Conservation (phyloP, 2,113 vertebrate species). For the Campylorhamphus procurvoides region DNA sequence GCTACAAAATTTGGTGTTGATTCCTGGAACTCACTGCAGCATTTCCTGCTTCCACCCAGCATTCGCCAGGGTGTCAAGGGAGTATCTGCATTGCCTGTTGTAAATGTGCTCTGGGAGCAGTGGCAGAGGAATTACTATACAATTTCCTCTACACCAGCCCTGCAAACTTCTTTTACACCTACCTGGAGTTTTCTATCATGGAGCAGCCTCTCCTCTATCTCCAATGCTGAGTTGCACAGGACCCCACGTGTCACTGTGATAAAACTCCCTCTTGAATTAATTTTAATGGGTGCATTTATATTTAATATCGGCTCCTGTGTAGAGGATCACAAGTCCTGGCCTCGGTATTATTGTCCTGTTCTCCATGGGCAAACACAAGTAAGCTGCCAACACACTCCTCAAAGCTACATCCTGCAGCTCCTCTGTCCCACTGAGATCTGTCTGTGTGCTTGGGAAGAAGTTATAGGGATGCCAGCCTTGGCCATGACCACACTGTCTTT, state of each 20-base stretch:
- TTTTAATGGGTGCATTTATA: background rate
- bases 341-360: background rate
- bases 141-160: background rate
- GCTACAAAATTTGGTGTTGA: background rate
- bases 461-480: background rate
- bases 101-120: background rate
- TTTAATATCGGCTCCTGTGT: background rate
- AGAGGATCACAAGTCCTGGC: background rate
- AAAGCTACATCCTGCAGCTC: background rate
- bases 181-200: background rate
- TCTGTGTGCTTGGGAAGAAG: background rate
- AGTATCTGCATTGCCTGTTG: background rate
- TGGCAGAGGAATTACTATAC: background rate
- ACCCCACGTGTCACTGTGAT: background rate
- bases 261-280: background rate
- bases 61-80: fast-evolving
- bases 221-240: background rate
- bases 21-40: background rate
- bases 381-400: background rate
- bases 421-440: background rate
- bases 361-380: background rate
- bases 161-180: background rate
- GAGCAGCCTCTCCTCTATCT: background rate
- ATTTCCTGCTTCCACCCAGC: background rate
- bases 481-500: fast-evolving